Conservation (phyloP, 2,113 vertebrate species). For the Amazona vittata region DNA sequence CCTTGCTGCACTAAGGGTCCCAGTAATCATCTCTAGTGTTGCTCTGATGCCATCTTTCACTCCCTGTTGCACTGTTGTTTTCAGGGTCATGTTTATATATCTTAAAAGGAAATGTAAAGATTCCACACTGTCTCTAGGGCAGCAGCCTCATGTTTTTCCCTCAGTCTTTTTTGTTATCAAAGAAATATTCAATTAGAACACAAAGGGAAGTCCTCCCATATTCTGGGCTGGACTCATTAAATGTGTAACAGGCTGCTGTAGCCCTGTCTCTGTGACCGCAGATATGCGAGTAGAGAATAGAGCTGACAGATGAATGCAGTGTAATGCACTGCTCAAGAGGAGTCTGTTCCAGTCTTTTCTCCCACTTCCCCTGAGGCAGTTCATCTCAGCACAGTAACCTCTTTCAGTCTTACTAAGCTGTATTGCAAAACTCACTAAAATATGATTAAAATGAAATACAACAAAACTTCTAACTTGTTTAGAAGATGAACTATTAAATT, state of each 20-base stretch:
- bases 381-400: constrained; percentile 36
- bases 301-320: constrained; percentile 40
- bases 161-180: constrained; percentile 33
- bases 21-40: neutral
- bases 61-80: neutral
- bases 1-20: neutral
- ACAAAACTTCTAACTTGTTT: neutral
- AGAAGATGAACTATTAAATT: neutral
- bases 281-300: neutral
- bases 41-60: neutral
- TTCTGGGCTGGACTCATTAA: neutral
- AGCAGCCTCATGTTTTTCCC: neutral
- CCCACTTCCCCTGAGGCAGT: neutral
- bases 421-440: constrained; percentile 39
- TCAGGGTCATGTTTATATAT: neutral
- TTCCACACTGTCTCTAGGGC: neutral
- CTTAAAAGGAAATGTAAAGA: constrained; percentile 14
- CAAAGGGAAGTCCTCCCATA: neutral
- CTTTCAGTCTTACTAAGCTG: constrained; percentile 1
- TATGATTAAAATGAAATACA: neutral
- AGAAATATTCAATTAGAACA: constrained; percentile 40
- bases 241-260: constrained; percentile 2
- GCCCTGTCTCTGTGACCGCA: constrained; percentile 38
- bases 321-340: neutral
- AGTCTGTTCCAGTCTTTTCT: neutral